phyloP scores from a whole-genome alignment of 2,797 vertebrate genomes.

The Eulemur rubriventer region DNA sequence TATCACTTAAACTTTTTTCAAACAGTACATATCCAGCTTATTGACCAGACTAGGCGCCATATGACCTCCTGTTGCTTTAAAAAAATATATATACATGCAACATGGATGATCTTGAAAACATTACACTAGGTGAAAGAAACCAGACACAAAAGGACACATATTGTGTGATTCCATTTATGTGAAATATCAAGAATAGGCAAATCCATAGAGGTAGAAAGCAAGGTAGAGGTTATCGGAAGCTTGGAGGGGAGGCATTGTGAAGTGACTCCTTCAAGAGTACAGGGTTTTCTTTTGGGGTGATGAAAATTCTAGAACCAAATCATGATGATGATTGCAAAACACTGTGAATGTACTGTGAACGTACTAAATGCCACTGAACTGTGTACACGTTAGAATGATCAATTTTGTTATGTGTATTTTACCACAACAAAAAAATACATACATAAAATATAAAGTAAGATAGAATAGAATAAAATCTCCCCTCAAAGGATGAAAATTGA shows the following conservation, averaged over 20 bases:
- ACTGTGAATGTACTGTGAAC: not conserved
- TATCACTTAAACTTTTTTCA: not conserved
- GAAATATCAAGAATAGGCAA: not conserved
- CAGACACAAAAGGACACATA: not conserved
- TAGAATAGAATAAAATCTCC: not conserved
- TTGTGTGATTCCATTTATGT: not conserved
- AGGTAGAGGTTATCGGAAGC: too few species aligned
- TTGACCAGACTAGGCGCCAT: not conserved
- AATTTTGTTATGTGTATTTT: not conserved
- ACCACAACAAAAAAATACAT: not conserved
- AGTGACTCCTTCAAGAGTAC: not conserved
- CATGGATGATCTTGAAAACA: not conserved
- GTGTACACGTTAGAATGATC: not conserved
- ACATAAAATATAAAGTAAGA: not conserved
- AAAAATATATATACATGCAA: not conserved
- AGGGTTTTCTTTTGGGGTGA: not conserved
- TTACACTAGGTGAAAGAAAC: not conserved
- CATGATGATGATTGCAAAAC: not conserved
- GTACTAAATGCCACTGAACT: not conserved
- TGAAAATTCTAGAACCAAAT: not conserved
- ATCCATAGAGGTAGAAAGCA: not conserved
- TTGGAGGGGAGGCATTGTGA: accelerated
- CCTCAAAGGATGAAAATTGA: not conserved
- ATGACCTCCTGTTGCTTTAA: not conserved
- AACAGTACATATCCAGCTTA: not conserved